Base-by-base conservation (phyloP, 2,888 invertebrate species). In the Eristalis pertinax region DNA sequence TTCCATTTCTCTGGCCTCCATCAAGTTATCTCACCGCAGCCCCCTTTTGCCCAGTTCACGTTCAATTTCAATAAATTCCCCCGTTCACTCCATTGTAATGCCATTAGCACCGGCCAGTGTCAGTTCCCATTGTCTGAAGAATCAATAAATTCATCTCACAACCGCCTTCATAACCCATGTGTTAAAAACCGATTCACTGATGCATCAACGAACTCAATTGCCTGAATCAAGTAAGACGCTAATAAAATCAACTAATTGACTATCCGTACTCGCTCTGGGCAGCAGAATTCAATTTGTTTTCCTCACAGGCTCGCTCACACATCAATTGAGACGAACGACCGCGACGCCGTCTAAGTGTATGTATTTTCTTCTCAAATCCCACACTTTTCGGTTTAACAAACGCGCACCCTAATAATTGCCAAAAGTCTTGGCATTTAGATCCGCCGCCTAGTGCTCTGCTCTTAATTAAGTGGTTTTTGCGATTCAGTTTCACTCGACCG, bases 401-500 rank as follows among this genome's bases (percentile, higher is more conserved):
- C 8, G 19, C 50, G n/a, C 19, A n/a, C 8, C 19, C 50, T n/a
- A 19, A 50, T 68, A 38, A 60, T 70, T 70, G 60, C 58, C 70
- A 38, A 58, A 60, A 70, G 60, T 26, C n/a, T 43, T 8, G 13
- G 13, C 56, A 13, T 69, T 69, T 22, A 56, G 70, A 70, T 13
- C 13, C 10, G 26, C 35, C 62, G 19, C 70, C 35, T n/a, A n/a
- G n/a, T n/a, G 26, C 26, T 26, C 43, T 56, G 50, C 26, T 77
- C 43, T 43, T 19, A 76, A 76, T 68, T 68, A 60, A 60, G 41
- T n/a, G 24, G 10, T 70, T 19, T 60, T 60, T 70, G 70, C 60
- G 38, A 58, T 22, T 70, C 19, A 63, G 60, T 60, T 58, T 26
- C 50, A 50, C 50, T 50, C 19, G 8, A 8, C 7, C 50, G 19